phyloP scores from a whole-genome alignment of 2,797 vertebrate species.

The Malurus leucopterus region DNA sequence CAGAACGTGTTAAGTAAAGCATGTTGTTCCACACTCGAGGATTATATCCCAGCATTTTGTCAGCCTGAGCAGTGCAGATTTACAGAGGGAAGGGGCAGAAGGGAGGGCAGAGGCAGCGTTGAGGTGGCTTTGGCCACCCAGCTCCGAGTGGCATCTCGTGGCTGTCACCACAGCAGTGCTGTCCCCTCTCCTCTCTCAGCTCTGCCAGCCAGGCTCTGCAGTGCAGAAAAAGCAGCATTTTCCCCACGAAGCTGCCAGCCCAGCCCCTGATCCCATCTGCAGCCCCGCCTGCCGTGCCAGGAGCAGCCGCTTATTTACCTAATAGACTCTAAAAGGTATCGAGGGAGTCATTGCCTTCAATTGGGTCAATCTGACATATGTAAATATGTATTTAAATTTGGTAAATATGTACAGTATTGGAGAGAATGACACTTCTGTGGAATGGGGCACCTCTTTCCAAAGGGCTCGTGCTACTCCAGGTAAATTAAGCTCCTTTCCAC shows the following conservation, averaged over 20 bases:
- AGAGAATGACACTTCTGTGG: constrained; percentile 24
- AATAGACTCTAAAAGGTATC: constrained; percentile 55
- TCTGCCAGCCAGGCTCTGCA: not conserved
- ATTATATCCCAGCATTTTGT: not conserved
- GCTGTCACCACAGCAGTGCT: not conserved
- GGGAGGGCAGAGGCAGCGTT: rapidly evolving
- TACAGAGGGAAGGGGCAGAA: not conserved
- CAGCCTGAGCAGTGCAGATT: not conserved
- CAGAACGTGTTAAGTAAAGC: not conserved
- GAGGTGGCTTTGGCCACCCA: not conserved
- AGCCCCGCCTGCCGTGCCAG: not conserved
- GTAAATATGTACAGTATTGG: constrained; percentile 37
- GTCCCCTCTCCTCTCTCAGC: not conserved
- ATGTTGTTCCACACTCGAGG: not conserved
- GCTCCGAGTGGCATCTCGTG: rapidly evolving
- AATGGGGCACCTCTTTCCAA: constrained; percentile 42
- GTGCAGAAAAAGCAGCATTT: not conserved
- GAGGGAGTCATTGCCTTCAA: constrained; percentile 34
- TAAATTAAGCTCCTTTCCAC: constrained; percentile 21
- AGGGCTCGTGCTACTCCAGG: constrained; percentile 16
- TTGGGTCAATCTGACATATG: constrained; percentile 30
- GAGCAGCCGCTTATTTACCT: constrained; percentile 50
- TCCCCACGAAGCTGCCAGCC: not conserved
- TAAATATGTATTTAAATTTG: constrained; percentile 51
- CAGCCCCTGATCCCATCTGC: constrained; percentile 3